Evolutionary conservation across 2,888 invertebrate species (phyloP), one percentile per base, ranked within the genome.

Genomic region (Drosophila neutralis): DNA sequence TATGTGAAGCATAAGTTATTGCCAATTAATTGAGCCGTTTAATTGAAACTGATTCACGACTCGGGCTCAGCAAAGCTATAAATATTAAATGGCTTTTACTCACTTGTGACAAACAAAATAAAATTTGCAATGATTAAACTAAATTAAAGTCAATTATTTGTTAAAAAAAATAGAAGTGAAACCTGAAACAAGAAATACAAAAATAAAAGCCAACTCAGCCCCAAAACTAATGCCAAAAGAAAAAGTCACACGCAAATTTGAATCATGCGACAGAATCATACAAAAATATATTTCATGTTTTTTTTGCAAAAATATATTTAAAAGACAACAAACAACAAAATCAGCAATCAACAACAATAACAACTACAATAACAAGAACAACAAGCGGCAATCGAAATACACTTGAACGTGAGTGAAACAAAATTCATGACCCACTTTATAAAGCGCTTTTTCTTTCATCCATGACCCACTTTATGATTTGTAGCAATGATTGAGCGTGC

Each of bases 371-470:
- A 71, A 74, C 24, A 72, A 63, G 35, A 68, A 69, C 49, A 69
- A 76, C 64, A 70, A 76, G 80, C 71, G 80, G 87, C 90, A 89
- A 89, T 87, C 85, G 83, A 92, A 91, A 90, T 91, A 91, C 89
- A 91, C 92, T 91, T 91, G 91, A 91, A 91, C 91, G 91, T 91
- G 91, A 91, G 92, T 89, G 91, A 91, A 91, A 91, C 90, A 92
- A 91, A 91, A 91, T 91, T 92, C 92, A 92, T 91, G 92, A 92
- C 91, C 91, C 91, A 91, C 91, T 91, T 91, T 90, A 80, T 83
- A 81, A 89, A 87, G 80, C 90, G 91, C 90, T 91, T 91, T 91
- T 91, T 91, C 92, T 92, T 91, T 92, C 91, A 91, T 90, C 92
- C 91, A 87, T 91, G 91, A 91, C 91, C 92, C 90, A 91, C 91